Percentiles rank a stretch among this genome's conserved stretches.
phyloP scores from a whole-genome alignment of 1,140 invertebrate species.

The Acyrthosiphon pisum region DNA sequence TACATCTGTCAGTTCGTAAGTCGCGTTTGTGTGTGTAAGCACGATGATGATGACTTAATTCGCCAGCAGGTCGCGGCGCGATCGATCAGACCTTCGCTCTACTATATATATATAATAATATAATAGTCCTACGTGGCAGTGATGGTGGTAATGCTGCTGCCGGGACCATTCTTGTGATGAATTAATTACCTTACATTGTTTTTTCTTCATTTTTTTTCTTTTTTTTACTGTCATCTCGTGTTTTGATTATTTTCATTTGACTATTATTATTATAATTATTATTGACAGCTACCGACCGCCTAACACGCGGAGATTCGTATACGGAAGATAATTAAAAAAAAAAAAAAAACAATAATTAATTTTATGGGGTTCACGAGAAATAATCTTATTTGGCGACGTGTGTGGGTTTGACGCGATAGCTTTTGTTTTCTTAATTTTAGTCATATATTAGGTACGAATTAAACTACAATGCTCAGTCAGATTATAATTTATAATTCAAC shows the following conservation, averaged over 20 bases:
- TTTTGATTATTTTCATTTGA: constrained; percentile 12
- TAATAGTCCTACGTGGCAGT: neutral
- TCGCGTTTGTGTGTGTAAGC: neutral
- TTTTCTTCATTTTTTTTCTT: neutral
- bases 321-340: constrained; percentile 32
- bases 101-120: neutral
- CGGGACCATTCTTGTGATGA: neutral
- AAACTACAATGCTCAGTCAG: neutral
- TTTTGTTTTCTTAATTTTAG: neutral
- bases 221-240: constrained; percentile 1
- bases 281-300: constrained; percentile 31
- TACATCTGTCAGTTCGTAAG: neutral
- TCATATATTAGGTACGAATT: neutral
- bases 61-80: constrained; percentile 10
- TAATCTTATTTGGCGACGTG: constrained; percentile 18
- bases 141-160: neutral
- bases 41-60: constrained; percentile 38
- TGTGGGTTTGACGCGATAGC: neutral
- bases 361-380: neutral
- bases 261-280: constrained; percentile 13
- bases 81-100: neutral
- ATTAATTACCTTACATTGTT: constrained; percentile 44
- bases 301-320: neutral
- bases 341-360: neutral
- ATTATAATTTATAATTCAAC: neutral